Conservation (phyloP, 2,113 vertebrate species). For the Paedocypris sp. region DNA sequence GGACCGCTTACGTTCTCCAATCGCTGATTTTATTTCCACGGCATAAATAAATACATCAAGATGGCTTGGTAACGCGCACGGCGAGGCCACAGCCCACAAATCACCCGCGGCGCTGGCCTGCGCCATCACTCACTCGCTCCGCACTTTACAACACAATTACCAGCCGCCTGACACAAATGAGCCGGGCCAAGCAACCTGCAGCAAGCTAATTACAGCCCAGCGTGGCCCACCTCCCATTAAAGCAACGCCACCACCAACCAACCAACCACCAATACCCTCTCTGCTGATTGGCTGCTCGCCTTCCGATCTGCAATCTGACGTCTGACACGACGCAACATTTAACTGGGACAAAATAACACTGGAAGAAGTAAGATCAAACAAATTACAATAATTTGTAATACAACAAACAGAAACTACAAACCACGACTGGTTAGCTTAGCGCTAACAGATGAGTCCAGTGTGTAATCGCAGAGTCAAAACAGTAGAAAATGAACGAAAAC, state of each 20-base stretch:
- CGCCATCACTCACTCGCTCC: slow-evolving; percentile 44
- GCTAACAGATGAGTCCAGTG: too few relatives aligned
- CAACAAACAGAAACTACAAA: too few relatives aligned
- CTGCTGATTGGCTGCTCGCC: background rate
- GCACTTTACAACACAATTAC: slow-evolving; percentile 61
- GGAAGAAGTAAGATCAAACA: too few relatives aligned
- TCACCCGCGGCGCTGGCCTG: slow-evolving; percentile 39
- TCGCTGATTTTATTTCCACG: slow-evolving; percentile 47
- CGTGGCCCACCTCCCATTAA: slow-evolving; percentile 42
- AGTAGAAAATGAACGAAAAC: too few relatives aligned
- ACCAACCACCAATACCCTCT: slow-evolving; percentile 22
- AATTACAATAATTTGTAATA: too few relatives aligned
- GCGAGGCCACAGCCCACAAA: slow-evolving; percentile 47
- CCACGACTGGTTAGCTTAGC: too few relatives aligned
- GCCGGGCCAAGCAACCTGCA: slow-evolving; percentile 50
- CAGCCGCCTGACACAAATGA: slow-evolving; percentile 61
- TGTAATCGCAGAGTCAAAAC: too few relatives aligned
- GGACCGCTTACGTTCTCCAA: background rate
- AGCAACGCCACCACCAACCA: slow-evolving; percentile 37
- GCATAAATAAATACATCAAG: slow-evolving; percentile 51
- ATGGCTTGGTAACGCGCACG: slow-evolving; percentile 52
- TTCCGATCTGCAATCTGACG: slow-evolving; percentile 2
- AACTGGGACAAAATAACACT: too few relatives aligned
- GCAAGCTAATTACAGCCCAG: slow-evolving; percentile 55
- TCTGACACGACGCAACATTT: background rate